Base-by-base conservation (phyloP, 2,888 invertebrate genomes). In the Drosophila emarginata region DNA sequence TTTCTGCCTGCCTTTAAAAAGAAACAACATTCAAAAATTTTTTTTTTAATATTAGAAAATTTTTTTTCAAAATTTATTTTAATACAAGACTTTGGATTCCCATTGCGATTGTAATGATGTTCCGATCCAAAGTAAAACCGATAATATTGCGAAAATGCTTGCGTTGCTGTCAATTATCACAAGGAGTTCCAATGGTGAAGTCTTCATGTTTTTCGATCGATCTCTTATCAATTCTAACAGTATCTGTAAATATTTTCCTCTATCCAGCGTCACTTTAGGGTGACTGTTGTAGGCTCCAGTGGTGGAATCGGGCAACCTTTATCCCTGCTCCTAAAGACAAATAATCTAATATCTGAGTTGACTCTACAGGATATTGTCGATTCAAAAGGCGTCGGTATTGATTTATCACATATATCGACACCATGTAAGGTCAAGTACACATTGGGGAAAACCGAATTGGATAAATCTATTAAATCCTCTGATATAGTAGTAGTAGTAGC, bases 281-380 rank as follows among this genome's bases (percentile, higher is more conserved):
- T 99, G 37, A 96, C 97, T 68, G 97, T 99, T 66, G 95, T 97
- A 90, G 99, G 99, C 58, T 98, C 98, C 0, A 94, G 96, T 80
- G 99, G 99, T 64, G 99, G 99, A 60, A 99, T 99, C 88, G 99
- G 99, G 2, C 98, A 99, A 92, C 98, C 98, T 9, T 92, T 99
- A 80, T 95, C 97, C 0, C 93, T 99, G 67, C 94, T 99, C 18
- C 92, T 99, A 78, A 99, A 99, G 92, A 94, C 95, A 79, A 97
- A 97, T 86, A 96, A 97, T 1, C 92, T 96, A 67, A 94, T 99
- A 39, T 95, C 94, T 32, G 94, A 96, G 86, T 93, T 99, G 77
- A 94, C 96, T 0, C 93, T 99, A 28, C 99, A 96, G 90, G 99
- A 99, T 93, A 95, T 99, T 88, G 97, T 96, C 36, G 94, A 15